These are phyloP conservation scores for Silurus glanis DNA, from an alignment of 2,113 vertebrate species.

Conservation along the genomic window DNA sequence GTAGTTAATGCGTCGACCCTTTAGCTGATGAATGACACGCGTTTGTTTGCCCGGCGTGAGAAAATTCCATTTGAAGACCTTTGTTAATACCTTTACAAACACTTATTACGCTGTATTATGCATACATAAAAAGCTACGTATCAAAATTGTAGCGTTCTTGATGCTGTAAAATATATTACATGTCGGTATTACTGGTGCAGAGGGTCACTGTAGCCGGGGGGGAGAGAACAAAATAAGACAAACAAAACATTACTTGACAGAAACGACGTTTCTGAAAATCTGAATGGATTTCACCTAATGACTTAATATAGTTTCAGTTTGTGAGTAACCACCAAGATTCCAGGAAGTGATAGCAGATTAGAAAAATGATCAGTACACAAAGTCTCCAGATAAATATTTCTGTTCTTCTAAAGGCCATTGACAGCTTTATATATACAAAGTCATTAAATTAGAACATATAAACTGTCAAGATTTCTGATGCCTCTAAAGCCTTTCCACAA, in stretches of 20 bases:
- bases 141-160: not conserved
- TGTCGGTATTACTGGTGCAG: not conserved
- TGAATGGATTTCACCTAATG: not conserved
- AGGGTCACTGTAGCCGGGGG: not conserved
- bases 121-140: not conserved
- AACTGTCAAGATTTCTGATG: not conserved
- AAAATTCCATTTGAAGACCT: not conserved
- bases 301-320: not conserved
- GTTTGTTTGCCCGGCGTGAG: not conserved
- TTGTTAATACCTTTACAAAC: not conserved
- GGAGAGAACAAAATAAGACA: not conserved
- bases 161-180: not conserved
- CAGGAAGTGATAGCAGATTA: not conserved
- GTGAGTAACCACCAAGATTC: not conserved
- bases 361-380: not conserved
- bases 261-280: not conserved
- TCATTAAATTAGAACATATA: not conserved
- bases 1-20: conserved; percentile 32
- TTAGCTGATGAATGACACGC: conserved; percentile 21
- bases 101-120: not conserved
- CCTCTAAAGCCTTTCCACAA: not conserved
- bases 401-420: not conserved
- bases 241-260: not conserved
- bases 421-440: not conserved
- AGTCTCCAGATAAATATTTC: not conserved